Evolutionary conservation across 2,888 invertebrate species (phyloP).

Genomic region (Bombylius discolor): DNA sequence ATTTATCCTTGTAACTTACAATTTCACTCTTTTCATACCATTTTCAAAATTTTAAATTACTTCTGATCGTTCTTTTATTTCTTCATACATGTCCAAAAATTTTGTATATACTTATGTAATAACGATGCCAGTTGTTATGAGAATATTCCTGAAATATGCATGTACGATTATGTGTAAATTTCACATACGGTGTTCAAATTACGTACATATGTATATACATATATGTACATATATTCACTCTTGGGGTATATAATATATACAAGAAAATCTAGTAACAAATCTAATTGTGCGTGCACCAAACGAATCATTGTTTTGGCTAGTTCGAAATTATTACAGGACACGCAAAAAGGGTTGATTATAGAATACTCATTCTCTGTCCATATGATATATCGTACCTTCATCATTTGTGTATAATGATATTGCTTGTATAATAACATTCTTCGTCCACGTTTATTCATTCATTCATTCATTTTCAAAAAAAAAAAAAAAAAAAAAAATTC

Average conservation of each 20-base stretch:
- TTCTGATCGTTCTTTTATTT: neutral
- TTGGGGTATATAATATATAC: no score
- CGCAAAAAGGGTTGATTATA: slow-evolving; percentile 4
- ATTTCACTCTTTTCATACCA: neutral
- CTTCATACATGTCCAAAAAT: no score
- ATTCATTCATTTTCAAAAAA: no score
- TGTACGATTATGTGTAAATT: neutral
- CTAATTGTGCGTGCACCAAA: slow-evolving; percentile 8
- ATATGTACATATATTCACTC: no score
- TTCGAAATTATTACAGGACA: slow-evolving; percentile 3
- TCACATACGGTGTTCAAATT: neutral
- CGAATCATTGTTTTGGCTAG: slow-evolving; percentile 4
- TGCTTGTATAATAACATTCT: no score
- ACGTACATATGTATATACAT: no score
- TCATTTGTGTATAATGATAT: no score
- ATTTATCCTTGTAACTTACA: neutral
- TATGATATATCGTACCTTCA: no score
- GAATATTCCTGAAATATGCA: neutral
- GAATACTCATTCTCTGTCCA: slow-evolving; percentile 2
- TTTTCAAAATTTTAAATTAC: neutral
- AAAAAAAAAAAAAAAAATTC: neutral
- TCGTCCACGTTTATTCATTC: no score
- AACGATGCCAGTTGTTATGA: no score
- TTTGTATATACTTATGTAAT: no score
- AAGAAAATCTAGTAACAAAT: neutral